phyloP scores from a whole-genome alignment of 1,140 invertebrate genomes.

The Homalodisca vitripennis region DNA sequence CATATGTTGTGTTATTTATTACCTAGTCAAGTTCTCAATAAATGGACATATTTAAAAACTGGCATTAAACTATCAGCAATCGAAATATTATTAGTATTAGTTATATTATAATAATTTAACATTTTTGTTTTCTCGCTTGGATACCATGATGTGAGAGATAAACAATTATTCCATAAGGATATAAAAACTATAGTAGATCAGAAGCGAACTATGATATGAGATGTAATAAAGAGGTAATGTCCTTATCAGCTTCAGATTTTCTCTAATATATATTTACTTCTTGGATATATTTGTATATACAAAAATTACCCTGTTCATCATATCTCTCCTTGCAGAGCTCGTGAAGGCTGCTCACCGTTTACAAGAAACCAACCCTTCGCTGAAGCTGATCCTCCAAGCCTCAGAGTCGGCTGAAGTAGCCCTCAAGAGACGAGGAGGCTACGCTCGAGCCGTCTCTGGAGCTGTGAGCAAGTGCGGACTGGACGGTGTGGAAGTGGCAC shows the following conservation, averaged over 20 bases:
- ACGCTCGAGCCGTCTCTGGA: conserved; percentile 12
- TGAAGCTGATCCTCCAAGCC: conserved; percentile 51
- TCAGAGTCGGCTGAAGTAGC: conserved; percentile 41
- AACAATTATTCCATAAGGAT: too few species aligned
- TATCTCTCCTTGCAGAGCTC: conserved; percentile 35
- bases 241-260: background rate
- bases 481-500: conserved; percentile 64
- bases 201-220: too few species aligned
- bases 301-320: background rate
- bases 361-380: conserved; percentile 49
- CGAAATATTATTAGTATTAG: too few species aligned
- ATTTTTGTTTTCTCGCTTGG: too few species aligned
- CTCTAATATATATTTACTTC: background rate
- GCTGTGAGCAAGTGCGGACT: conserved; percentile 55
- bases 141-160: too few species aligned
- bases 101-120: too few species aligned
- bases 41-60: too few species aligned
- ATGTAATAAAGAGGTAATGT: too few species aligned
- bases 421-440: conserved; percentile 47
- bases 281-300: background rate
- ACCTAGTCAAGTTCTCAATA: too few species aligned
- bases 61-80: too few species aligned
- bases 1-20: too few species aligned
- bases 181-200: too few species aligned
- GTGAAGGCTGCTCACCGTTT: conserved; percentile 45